Base-by-base conservation (phyloP, 2,797 vertebrate genomes). In the Yasuhikotakia modesta region DNA sequence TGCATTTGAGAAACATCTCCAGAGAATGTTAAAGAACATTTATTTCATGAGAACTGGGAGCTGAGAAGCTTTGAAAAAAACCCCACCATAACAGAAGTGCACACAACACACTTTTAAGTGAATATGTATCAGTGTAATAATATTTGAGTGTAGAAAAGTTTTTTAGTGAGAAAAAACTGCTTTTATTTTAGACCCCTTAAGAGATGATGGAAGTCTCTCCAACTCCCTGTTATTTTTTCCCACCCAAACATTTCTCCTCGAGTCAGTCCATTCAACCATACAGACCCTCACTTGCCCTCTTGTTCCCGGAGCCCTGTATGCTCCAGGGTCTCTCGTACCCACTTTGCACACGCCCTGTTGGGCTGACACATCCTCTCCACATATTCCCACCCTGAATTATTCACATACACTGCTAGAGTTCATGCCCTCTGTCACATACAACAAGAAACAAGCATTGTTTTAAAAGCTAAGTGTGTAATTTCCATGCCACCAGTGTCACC, bases 191-290 rank as follows among this genome's bases (percentile, higher is more conserved):
- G 17, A 14, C 50, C n/a, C n/a, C n/a, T n/a, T n/a, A n/a, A 58
- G 39, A 82, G 76, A 80, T 82, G 83, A 81, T 81, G 60, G 66
- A 83, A 65, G 79, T 80, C 76, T 81, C 63, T 76, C 66, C 66
- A 70, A 87, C 87, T 89, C 86, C 43, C 30, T 27, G 52, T 55
- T 73, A 84, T 8, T 88, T 85, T 76, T 84, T 83, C 82, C 87
- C 89, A 92, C 91, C 91, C 90, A 92, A 93, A 92, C 90, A 92
- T 90, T 93, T 93, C 90, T 87, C 90, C 85, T 91, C 88, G 80
- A 85, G 92, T 92, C 89, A 92, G 88, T 88, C 86, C 86, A 63
- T 4, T 69, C 77, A n/a, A 85, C 86, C 89, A 89, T 76, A 79
- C 82, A 83, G 80, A 78, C 57, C 63, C 77, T 35, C 63, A 70